Base-by-base conservation (phyloP, 2,797 vertebrate species). In the Semotilus atromaculatus region DNA sequence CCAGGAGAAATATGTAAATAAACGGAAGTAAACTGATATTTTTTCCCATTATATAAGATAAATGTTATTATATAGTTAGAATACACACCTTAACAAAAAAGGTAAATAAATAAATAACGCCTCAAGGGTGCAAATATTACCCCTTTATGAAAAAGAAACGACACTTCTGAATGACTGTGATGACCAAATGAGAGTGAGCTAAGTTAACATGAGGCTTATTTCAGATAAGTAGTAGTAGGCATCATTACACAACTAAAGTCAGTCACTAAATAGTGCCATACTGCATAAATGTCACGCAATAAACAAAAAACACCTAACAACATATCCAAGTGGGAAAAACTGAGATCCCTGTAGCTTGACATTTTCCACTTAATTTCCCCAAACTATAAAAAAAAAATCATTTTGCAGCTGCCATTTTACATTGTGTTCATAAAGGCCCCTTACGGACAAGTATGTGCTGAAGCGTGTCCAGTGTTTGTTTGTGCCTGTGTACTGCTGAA, bases 311-410 rank as follows among this genome's bases (percentile, higher is more conserved):
- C 38, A 58, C 34, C 31, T 38, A 76, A 76, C 51, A 58, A 62
- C 0, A 1, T 19, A 60, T 26, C 55, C 36, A 62, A 43, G 16
- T 7, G 75, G 34, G 34, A 77, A 62, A 62, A 62, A 38, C 16
- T 9, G 4, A 62, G 75, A 60, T 62, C 36, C 55, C 36, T 10
- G 14, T 5, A 1, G 53, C 74, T 40, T 16, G 0, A 43, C 55
- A 43, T 62, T 77, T 77, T 77, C 43, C 55, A 40, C 55, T 43
- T 43, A 62, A 77, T 43, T 62, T 60, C 36, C 68, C 16, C n/a
- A 40, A 77, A 62, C 38, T 77, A 77, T 60, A n/a, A 76, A 77
- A 75, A n/a, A n/a, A 34, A 23, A 40, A 60, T n/a, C 23, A 13
- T 77, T n/a, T 43, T 36, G 62, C 75, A 62, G 53, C 74, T 77